Conservation (phyloP, 2,888 invertebrate genomes). For the Caenorhabditis sp. region DNA sequence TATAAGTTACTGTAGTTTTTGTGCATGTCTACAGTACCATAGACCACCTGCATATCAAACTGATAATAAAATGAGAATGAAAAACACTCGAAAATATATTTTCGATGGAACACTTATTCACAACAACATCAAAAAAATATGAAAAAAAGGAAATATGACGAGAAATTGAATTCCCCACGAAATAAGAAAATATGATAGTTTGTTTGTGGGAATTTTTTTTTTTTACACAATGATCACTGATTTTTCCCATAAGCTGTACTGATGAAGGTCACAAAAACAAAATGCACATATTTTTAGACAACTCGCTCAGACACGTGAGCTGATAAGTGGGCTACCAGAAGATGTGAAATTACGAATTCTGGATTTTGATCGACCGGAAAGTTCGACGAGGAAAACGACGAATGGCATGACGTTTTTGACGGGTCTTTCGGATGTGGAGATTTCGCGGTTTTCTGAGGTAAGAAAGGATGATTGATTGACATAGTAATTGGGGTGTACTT, state of each 20-base stretch:
- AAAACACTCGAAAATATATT: no score
- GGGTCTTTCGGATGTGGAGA: slow-evolving; percentile 31
- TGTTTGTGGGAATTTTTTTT: no score
- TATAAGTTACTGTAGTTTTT: no score
- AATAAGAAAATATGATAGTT: no score
- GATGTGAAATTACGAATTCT: slow-evolving; percentile 38
- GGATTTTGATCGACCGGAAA: slow-evolving; percentile 29
- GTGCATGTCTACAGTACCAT: no score
- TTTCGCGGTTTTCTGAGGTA: slow-evolving; percentile 21
- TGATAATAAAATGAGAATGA: no score
- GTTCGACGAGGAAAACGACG: neutral
- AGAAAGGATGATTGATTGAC: neutral
- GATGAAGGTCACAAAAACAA: neutral
- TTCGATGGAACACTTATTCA: no score
- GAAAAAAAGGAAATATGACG: no score
- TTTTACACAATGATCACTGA: no score
- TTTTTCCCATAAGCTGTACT: neutral
- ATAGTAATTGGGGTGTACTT: neutral
- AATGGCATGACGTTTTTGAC: slow-evolving; percentile 29
- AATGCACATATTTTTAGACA: slow-evolving; percentile 24
- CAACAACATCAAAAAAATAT: no score
- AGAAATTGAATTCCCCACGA: no score
- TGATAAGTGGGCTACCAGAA: slow-evolving; percentile 31
- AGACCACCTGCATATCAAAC: no score
- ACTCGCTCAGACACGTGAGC: slow-evolving; percentile 38